A percentile compares a stretch with the other conserved stretches of the same genome.
phyloP scores from a whole-genome alignment of 2,113 vertebrate genomes.

The Pantherophis guttatus region DNA sequence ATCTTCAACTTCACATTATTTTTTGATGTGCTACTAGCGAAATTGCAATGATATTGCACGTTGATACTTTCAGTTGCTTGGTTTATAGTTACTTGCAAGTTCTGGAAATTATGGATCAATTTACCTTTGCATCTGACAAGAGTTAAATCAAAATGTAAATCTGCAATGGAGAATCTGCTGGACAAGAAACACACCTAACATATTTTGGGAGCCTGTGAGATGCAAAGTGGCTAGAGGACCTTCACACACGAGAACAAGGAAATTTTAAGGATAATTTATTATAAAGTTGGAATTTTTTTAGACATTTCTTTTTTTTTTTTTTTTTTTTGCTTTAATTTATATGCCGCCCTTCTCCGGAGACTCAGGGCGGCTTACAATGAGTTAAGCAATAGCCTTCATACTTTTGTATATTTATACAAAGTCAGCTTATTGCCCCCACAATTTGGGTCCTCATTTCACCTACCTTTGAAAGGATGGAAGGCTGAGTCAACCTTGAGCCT shows the following conservation, averaged over 20 bases:
- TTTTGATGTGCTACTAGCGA: conserved; percentile 7
- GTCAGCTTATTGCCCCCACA: too few species aligned
- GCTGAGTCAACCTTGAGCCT: too few species aligned
- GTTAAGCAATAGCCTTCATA: too few species aligned
- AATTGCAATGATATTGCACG: not conserved
- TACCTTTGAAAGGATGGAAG: too few species aligned
- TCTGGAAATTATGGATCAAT: not conserved
- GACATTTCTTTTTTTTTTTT: not conserved
- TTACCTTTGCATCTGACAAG: not conserved
- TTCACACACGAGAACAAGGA: not conserved
- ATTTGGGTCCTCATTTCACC: too few species aligned
- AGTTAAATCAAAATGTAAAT: not conserved
- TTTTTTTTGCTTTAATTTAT: too few species aligned
- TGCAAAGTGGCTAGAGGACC: not conserved
- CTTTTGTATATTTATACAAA: too few species aligned
- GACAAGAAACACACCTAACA: not conserved
- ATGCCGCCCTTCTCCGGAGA: too few species aligned
- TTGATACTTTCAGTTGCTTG: not conserved
- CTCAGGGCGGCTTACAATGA: too few species aligned
- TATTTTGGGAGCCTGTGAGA: not conserved
- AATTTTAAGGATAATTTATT: not conserved
- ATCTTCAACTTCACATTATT: conserved; percentile 26
- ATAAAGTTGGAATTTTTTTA: not conserved
- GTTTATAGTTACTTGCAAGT: not conserved
- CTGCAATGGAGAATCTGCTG: not conserved